Conservation (phyloP, 2,113 vertebrate species). For the Zosterops pallidus region DNA sequence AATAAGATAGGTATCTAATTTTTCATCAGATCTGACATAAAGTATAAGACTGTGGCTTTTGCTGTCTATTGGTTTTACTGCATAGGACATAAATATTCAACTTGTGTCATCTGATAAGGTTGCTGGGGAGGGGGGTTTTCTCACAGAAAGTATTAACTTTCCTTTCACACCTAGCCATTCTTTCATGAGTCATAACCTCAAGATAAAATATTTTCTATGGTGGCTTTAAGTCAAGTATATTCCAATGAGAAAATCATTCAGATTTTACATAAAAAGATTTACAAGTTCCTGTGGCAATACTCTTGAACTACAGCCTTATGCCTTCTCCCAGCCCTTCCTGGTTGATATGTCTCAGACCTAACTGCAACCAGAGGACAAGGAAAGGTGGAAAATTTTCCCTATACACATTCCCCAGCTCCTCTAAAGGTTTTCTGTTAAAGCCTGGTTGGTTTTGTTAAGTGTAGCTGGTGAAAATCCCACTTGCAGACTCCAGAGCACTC, state of each 20-base stretch:
- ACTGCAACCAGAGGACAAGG: not conserved
- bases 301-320: not conserved
- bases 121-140: not conserved
- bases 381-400: not conserved
- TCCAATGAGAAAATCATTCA: not conserved
- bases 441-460: not conserved
- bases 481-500: not conserved
- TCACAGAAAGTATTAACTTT: not conserved
- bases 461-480: slow-evolving; percentile 2
- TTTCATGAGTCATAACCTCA: slow-evolving; percentile 3
- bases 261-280: not conserved
- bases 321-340: not conserved
- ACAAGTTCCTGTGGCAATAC: not conserved
- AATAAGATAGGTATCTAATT: not conserved
- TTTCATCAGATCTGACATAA: not conserved
- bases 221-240: not conserved
- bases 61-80: not conserved
- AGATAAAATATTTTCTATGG: not conserved
- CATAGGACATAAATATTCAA: not conserved
- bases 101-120: not conserved
- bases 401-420: not conserved
- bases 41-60: not conserved
- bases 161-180: not conserved
- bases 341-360: not conserved
- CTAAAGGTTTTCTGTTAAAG: not conserved